phyloP scores from a whole-genome alignment of 2,888 invertebrate genomes.

The Melanostoma scalare region DNA sequence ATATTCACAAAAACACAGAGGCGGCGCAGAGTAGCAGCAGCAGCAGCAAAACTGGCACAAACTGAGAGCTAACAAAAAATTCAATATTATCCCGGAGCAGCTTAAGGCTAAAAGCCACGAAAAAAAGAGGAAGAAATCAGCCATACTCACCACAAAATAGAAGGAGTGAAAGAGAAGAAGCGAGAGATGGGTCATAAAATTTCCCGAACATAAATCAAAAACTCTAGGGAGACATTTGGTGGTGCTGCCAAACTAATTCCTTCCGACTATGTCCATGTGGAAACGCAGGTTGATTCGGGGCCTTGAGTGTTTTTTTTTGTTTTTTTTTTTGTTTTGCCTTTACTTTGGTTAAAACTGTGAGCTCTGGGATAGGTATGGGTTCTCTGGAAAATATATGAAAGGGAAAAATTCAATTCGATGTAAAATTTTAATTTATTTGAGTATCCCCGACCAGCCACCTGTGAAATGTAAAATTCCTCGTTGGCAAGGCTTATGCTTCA shows the following conservation, averaged over 20 bases:
- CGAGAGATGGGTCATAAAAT: constrained; percentile 66
- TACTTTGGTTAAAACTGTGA: constrained; percentile 11
- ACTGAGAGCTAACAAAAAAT: constrained; percentile 21
- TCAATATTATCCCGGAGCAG: constrained; percentile 55
- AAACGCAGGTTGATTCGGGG: constrained; percentile 25
- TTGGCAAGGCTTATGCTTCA: constrained; percentile 8
- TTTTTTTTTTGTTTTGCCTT: constrained; percentile 17
- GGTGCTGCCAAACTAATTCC: constrained; percentile 55
- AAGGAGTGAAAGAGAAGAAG: no score
- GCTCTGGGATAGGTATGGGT: not conserved
- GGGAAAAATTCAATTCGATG: constrained; percentile 67
- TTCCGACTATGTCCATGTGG: constrained; percentile 31
- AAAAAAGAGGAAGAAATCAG: constrained; percentile 14
- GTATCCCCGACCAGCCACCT: constrained; percentile 71
- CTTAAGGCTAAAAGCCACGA: constrained; percentile 50
- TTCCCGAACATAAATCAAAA: constrained; percentile 72
- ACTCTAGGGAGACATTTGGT: constrained; percentile 72
- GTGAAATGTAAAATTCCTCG: constrained; percentile 66
- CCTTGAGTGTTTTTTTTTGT: constrained; percentile 13
- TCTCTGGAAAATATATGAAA: constrained; percentile 2
- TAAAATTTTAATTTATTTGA: constrained; percentile 73
- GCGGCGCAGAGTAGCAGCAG: not conserved
- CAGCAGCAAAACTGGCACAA: not conserved
- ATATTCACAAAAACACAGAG: constrained; percentile 39
- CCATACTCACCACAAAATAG: constrained; percentile 33